Conservation (phyloP, 2,888 invertebrate genomes). For the Barypeithes pellucidus region DNA sequence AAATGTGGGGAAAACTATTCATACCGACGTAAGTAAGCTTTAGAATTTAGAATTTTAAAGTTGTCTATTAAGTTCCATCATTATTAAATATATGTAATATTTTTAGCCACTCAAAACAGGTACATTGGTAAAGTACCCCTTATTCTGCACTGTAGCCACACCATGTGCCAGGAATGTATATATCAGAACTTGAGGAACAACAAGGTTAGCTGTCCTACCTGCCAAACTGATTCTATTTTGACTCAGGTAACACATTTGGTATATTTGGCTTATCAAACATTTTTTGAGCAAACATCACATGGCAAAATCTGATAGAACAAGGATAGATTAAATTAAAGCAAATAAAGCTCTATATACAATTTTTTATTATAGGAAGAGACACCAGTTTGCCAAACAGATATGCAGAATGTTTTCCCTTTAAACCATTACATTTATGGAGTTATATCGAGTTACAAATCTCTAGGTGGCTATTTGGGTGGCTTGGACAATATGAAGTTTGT, state of each 20-base stretch:
- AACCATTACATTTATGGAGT: slow-evolving; percentile 68
- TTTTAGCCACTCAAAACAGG: slow-evolving; percentile 56
- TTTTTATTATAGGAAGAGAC: slow-evolving; percentile 45
- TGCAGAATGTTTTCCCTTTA: slow-evolving; percentile 64
- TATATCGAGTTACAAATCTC: slow-evolving; percentile 57
- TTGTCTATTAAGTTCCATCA: too few relatives aligned
- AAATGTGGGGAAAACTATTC: slow-evolving; percentile 32
- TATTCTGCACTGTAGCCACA: slow-evolving; percentile 79
- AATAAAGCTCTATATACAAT: too few relatives aligned
- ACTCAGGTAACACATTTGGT: slow-evolving; percentile 34
- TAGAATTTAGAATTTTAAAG: not conserved
- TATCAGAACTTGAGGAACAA: slow-evolving; percentile 63
- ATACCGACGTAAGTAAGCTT: slow-evolving; percentile 29
- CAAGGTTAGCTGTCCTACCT: slow-evolving; percentile 71
- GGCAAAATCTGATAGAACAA: too few relatives aligned
- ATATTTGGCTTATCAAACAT: too few relatives aligned
- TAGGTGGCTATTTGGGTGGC: slow-evolving; percentile 34
- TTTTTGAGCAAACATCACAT: too few relatives aligned
- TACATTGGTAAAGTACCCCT: slow-evolving; percentile 71
- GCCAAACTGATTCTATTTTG: slow-evolving; percentile 68
- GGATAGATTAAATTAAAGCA: too few relatives aligned
- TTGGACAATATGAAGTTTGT: slow-evolving; percentile 41
- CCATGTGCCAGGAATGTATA: slow-evolving; percentile 79
- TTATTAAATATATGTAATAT: not conserved
- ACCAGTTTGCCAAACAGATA: slow-evolving; percentile 45